A percentile compares a stretch with the other conserved stretches of the same genome.
Conservation (phyloP, 2,888 invertebrate genomes). For the Automeris io region DNA sequence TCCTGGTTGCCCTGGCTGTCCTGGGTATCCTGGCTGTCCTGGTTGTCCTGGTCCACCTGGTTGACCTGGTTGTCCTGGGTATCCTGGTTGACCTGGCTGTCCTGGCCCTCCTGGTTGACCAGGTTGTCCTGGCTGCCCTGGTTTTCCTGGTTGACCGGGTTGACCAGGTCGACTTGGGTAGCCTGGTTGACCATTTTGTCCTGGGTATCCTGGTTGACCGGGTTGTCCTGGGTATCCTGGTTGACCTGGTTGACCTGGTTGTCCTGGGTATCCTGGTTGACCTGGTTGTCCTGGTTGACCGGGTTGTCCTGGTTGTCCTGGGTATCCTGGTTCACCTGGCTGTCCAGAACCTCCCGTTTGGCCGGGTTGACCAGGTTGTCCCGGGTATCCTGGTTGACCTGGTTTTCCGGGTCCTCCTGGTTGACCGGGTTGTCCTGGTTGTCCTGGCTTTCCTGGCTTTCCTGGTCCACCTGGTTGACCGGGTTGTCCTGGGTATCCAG, state of each 20-base stretch:
- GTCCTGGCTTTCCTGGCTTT: conserved; percentile 13
- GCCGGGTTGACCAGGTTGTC: conserved; percentile 38
- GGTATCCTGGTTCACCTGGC: conserved; percentile 24
- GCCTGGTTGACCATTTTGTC: conserved; percentile 8
- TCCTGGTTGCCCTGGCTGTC: conserved; percentile 6
- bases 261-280: conserved; percentile 24
- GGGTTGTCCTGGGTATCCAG: conserved; percentile 8
- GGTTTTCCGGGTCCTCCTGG: conserved; percentile 21
- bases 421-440: conserved; percentile 14
- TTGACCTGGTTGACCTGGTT: conserved; percentile 33
- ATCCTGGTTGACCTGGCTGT: conserved; percentile 17
- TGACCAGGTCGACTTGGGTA: conserved; percentile 10
- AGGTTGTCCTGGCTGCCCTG: conserved; percentile 22
- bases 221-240: conserved; percentile 30
- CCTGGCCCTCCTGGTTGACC: conserved; percentile 36
- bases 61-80: conserved; percentile 4
- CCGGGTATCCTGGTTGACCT: conserved; percentile 26
- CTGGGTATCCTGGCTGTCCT: conserved; percentile 7
- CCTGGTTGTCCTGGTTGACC: conserved; percentile 32
- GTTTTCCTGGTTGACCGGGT: conserved; percentile 11
- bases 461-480: conserved; percentile 11
- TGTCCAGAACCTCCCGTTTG: conserved; percentile 22
- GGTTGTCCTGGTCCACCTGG: neutral
- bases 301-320: conserved; percentile 57
- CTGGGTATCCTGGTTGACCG: conserved; percentile 13